These are phyloP conservation scores for Myoxocephalus aenaeus DNA, from an alignment of 2,797 vertebrate genomes.

Conservation along the genomic window DNA sequence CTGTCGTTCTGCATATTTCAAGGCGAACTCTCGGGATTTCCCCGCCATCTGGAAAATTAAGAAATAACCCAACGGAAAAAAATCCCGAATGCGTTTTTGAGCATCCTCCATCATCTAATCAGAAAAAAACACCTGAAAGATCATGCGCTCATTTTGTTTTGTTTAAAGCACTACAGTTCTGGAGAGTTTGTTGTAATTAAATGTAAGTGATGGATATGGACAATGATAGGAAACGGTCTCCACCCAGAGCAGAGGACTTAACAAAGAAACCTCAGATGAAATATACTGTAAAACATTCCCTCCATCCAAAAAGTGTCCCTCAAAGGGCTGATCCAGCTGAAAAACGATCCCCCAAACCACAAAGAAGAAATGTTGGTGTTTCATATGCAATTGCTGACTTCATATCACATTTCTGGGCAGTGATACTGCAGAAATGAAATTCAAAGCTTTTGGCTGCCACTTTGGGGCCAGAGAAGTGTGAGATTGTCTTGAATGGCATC, in stretches of 20 bases:
- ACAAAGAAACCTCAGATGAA: slow-evolving; percentile 9
- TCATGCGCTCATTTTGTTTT: neutral
- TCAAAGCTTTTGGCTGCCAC: neutral
- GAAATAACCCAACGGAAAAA: slow-evolving; percentile 20
- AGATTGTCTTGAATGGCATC: neutral
- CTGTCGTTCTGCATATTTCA: slow-evolving; percentile 58
- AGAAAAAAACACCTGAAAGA: slow-evolving; percentile 39
- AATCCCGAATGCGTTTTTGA: slow-evolving; percentile 15
- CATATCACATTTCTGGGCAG: slow-evolving; percentile 26
- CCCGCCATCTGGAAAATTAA: slow-evolving; percentile 71
- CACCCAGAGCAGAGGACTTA: neutral
- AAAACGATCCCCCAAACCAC: slow-evolving; percentile 18
- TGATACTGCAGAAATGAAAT: neutral
- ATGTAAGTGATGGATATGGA: slow-evolving; percentile 5
- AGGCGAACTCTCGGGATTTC: slow-evolving; percentile 41
- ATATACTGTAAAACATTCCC: slow-evolving; percentile 17
- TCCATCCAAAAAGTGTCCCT: slow-evolving; percentile 1
- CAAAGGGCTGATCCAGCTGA: slow-evolving; percentile 12
- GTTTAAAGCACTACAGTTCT: neutral
- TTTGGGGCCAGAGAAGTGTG: neutral
- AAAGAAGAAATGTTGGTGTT: slow-evolving; percentile 11
- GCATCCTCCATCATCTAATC: slow-evolving; percentile 41
- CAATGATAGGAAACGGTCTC: neutral
- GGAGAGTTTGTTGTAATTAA: neutral
- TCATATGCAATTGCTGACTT: slow-evolving; percentile 27